Percentiles rank a stretch among this genome's conserved stretches.
Conservation (phyloP, 2,888 invertebrate genomes). For the Caenorhabditis afra region DNA sequence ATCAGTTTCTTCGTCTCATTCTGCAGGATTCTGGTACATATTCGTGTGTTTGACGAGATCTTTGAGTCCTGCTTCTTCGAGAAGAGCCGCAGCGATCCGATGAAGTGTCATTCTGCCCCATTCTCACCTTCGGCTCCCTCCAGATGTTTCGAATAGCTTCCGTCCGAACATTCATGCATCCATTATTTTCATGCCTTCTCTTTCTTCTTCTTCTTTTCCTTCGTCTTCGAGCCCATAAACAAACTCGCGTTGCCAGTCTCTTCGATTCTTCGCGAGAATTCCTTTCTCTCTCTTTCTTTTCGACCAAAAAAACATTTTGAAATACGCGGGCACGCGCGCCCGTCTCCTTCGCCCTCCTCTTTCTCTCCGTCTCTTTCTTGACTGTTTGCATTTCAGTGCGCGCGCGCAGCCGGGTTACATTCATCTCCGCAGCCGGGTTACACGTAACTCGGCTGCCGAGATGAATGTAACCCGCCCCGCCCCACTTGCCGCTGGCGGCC, state of each 20-base stretch:
- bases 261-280: constrained; percentile 16
- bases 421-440: constrained; percentile 40
- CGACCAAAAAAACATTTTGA: constrained; percentile 48
- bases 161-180: constrained; percentile 18
- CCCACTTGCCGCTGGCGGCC: constrained; percentile 14
- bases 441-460: constrained; percentile 43
- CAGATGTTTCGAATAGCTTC: constrained; percentile 30
- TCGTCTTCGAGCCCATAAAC: constrained; percentile 38
- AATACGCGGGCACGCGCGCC: constrained; percentile 56
- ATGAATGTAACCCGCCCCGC: constrained; percentile 49
- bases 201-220: constrained; percentile 1
- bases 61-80: no score
- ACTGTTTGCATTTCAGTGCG: constrained; percentile 55
- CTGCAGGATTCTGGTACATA: no score
- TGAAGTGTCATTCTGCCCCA: neutral
- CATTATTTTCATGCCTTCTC: constrained; percentile 32
- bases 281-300: constrained; percentile 28
- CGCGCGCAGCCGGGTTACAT: constrained; percentile 53
- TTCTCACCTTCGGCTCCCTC: neutral
- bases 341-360: no score
- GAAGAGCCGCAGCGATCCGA: neutral
- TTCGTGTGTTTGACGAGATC: no score
- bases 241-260: neutral
- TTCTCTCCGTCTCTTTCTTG: neutral
- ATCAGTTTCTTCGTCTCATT: no score